phyloP scores from a whole-genome alignment of 2,888 invertebrate species.

The Punctoribates punctum region DNA sequence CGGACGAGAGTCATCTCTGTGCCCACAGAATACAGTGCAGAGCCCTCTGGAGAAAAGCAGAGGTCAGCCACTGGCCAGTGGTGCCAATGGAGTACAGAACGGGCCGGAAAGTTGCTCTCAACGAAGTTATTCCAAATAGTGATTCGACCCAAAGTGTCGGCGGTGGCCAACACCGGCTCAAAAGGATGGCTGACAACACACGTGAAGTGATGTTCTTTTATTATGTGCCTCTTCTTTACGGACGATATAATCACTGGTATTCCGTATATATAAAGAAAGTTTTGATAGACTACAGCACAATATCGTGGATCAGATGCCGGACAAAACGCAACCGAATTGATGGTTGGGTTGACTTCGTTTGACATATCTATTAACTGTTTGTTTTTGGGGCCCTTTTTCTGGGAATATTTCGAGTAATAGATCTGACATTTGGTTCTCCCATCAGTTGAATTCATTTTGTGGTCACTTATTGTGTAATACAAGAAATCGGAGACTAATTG shows the following conservation, averaged over 20 bases:
- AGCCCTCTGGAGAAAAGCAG: slow-evolving; percentile 62
- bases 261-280: neutral
- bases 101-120: slow-evolving; percentile 50
- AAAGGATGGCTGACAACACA: slow-evolving; percentile 41
- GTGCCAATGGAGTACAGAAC: slow-evolving; percentile 71
- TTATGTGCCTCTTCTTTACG: neutral
- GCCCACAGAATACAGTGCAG: slow-evolving; percentile 71
- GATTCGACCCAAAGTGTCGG: slow-evolving; percentile 41
- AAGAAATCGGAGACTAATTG: neutral
- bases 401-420: neutral
- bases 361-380: neutral
- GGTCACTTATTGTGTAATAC: neutral
- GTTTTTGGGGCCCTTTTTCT: neutral
- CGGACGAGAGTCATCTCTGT: slow-evolving; percentile 71
- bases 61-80: slow-evolving; percentile 65
- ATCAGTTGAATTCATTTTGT: neutral
- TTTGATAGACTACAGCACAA: slow-evolving; percentile 12
- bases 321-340: slow-evolving; percentile 33
- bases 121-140: slow-evolving; percentile 49
- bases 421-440: neutral
- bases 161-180: slow-evolving; percentile 40
- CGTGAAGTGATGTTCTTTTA: slow-evolving; percentile 35
- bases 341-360: neutral
- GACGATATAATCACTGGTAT: slow-evolving; percentile 7
- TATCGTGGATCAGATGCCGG: neutral